Evolutionary conservation across 2,888 invertebrate species (phyloP), one percentile per base, ranked within the genome.

Genomic region (Zele albiditarsus): DNA sequence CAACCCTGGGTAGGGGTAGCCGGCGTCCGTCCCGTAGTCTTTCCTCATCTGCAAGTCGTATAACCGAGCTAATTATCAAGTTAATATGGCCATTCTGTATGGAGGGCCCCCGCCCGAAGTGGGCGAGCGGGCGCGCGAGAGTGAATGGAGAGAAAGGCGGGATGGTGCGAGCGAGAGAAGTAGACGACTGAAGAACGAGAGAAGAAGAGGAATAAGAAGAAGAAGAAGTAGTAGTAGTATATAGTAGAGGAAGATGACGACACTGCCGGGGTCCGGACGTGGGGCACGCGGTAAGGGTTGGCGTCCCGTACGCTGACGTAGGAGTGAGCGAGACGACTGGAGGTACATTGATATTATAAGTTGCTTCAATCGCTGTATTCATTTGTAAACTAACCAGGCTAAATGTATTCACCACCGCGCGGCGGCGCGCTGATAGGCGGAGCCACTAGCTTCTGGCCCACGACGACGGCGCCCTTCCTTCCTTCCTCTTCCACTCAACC

Each of bases 41-140:
- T 89, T 89, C 88, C 94, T 95, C 94, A 95, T 95, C 94, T 94
- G 94, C 94, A 94, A 94, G 94, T 94, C 94, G 93, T 94, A 94
- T 94, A 94, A 94, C 94, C 93, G 93, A 94, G 93, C 94, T 95
- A 95, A 95, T 95, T 95, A 95, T 94, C 94, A 94, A 95, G 94
- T 94, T 94, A 94, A 94, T 94, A 94, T 93, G 94, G 94, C 92
- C 92, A 93, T 93, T 93, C 93, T 92, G 92, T 92, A 92, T 92
- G 91, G 91, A 91, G 91, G 90, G 90, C 90, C 66, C 87, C 86
- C 85, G 87, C 85, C 87, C 89, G 89, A 89, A 88, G 89, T 89
- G 89, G 89, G 87, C 87, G 83, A 81, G 79, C 77, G 74, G 79
- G 74, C 76, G 74, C 78, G 77, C 78, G 78, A 78, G 80, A 77